Percentiles rank a stretch among this genome's conserved stretches.
Evolutionary conservation across 2,797 vertebrate species (phyloP).

Genomic region (Oreortyx pictus): DNA sequence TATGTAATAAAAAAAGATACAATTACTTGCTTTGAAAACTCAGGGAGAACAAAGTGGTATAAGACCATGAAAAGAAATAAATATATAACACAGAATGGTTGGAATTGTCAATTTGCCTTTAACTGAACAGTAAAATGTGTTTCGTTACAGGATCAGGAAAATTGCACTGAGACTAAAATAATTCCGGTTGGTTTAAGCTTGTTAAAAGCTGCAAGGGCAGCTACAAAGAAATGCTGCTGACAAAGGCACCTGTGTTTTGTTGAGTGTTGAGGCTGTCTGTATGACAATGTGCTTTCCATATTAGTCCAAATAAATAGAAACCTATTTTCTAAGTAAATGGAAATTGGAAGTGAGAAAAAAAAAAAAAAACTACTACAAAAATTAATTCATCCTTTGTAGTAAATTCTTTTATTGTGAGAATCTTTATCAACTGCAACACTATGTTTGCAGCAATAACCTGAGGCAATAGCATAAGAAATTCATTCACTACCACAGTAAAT

Average conservation of each 20-base stretch:
- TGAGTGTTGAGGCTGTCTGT: neutral
- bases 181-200: constrained; percentile 46
- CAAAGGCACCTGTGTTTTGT: constrained; percentile 47
- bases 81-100: constrained; percentile 1
- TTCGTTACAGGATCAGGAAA: constrained; percentile 61
- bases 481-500: constrained; percentile 33
- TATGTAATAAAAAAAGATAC: neutral
- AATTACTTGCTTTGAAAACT: constrained; percentile 19
- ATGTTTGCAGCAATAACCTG: constrained; percentile 49
- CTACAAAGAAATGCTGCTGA: constrained; percentile 24
- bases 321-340: constrained; percentile 53
- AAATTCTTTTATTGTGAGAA: constrained; percentile 67
- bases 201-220: constrained; percentile 22
- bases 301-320: constrained; percentile 62
- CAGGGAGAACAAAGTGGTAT: neutral
- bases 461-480: constrained; percentile 66
- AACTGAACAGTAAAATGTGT: constrained; percentile 50
- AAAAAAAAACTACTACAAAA: constrained; percentile 76
- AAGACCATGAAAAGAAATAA: constrained; percentile 1
- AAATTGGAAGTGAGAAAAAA: constrained; percentile 43
- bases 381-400: constrained; percentile 71
- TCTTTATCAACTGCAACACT: constrained; percentile 64
- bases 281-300: constrained; percentile 36
- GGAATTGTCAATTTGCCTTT: constrained; percentile 62
- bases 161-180: constrained; percentile 59